Evolutionary conservation across 2,113 vertebrate genomes (phyloP), one percentile per base, ranked within the genome.

Genomic region (Lagopus muta): DNA sequence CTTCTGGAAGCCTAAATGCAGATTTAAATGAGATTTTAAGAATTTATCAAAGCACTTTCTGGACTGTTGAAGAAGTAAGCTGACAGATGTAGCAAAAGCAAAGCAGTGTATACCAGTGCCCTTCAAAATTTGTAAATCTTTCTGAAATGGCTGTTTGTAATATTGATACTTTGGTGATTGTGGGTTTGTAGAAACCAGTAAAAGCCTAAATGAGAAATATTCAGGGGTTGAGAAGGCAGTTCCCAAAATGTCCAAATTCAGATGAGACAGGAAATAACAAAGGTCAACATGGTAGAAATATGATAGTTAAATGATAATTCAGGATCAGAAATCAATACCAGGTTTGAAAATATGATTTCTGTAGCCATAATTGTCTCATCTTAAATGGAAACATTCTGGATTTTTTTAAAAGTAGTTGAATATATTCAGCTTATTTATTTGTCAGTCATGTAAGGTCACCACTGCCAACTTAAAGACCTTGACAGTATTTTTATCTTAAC

Each of bases 321-420:
- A 85, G 52, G 32, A 64, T 77, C 21, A 69, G n/a, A 61, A 84
- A 86, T 77, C 48, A 82, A 89, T 74, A 81, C 15, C 66, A 78
- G 18, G 4, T 45, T 93, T 89, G 13, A 50, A 73, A 79, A 73
- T 70, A 40, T 3, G 27, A 8, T 34, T 92, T 82, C 36, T 10
- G 15, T 55, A 90, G 79, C 38, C 38, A 28, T 36, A 82, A 38
- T 76, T 77, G 15, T 90, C 92, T 95, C 45, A n/a, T 95, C 74
- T 65, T 75, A 91, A 93, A 72, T 72, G 62, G 50, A 94, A 65
- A 55, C 24, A 34, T 47, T 10, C 18, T 47, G 54, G 30, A 27
- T 38, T 61, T 22, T 76, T 77, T n/a, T 32, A 5, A 27, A 27
- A 25, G 32, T 19, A 47, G 25, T 67, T 89, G 8, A 90, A 70